Evolutionary conservation across 2,113 vertebrate genomes (phyloP).

Genomic region (Zosterops borbonicus): DNA sequence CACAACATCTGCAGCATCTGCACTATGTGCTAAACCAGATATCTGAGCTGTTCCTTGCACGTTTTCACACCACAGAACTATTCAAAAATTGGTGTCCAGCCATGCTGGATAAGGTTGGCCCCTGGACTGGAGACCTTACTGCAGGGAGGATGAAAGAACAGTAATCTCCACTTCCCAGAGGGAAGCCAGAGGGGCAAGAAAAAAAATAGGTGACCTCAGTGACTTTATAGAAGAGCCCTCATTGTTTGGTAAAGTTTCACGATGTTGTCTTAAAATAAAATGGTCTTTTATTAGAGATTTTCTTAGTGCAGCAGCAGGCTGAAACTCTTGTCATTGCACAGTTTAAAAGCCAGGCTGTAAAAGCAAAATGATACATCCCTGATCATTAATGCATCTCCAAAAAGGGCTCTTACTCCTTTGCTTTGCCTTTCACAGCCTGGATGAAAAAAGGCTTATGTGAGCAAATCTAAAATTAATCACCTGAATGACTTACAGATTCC

Average conservation of each 20-base stretch:
- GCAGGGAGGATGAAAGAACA: not conserved
- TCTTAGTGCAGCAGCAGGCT: not conserved
- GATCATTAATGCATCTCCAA: conserved; percentile 3
- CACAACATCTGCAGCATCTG: not conserved
- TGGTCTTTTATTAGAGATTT: not conserved
- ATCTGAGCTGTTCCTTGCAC: not conserved
- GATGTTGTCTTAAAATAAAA: not conserved
- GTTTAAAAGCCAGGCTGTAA: conserved; percentile 15
- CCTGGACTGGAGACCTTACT: not conserved
- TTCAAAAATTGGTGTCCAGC: not conserved
- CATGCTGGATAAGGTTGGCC: not conserved
- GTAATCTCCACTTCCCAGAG: not conserved
- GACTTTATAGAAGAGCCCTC: not conserved
- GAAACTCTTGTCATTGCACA: not conserved
- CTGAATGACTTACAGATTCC: not conserved
- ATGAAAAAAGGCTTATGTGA: conserved; percentile 22
- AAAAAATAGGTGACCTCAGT: not conserved
- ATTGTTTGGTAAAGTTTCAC: not conserved
- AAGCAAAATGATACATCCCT: not conserved
- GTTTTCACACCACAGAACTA: not conserved
- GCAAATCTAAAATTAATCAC: conserved; percentile 47
- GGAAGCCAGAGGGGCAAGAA: not conserved
- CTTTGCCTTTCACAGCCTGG: not conserved
- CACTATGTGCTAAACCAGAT: fast-evolving
- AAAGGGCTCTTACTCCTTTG: not conserved